Base-by-base conservation (phyloP, 2,888 invertebrate species). In the Alloscopus bannaensis region DNA sequence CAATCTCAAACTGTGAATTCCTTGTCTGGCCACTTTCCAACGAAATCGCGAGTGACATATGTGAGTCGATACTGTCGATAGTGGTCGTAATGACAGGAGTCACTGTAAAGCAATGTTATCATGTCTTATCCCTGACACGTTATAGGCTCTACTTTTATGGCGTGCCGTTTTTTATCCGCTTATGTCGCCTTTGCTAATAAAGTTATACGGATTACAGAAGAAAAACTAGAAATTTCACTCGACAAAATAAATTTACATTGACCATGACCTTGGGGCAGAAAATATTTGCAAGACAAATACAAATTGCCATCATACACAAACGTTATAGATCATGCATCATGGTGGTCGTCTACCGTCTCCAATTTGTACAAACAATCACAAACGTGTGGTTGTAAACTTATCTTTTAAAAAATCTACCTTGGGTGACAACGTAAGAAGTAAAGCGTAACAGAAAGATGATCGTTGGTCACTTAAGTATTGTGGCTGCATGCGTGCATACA, bases 211-310 rank as follows among this genome's bases (percentile, higher is more conserved):
- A 31, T 11, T n/a, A n/a, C n/a, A n/a, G n/a, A n/a, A n/a, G n/a
- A n/a, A 18, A 28, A 42, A 62, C 62, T 42, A 22, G 62, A 62
- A 62, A 69, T 62, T 76, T 76, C 70, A 78, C 70, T 70, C 42
- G 70, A 47, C 77, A 70, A 70, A 64, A 70, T 78, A 70, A 70
- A 70, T 78, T 70, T 78, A 59, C 77, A 70, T 70, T 78, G 77
- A 70, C 77, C 77, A 78, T 78, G 77, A 70, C 77, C 77, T 78
- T 78, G 70, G 64, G 62, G 62, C 62, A 55, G 26, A 64, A 52
- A 68, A 28, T 45, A 50, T 76, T 76, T 68, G 60, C 60, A 68
- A 77, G 69, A 77, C 77, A 78, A 78, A 78, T 64, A 76, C 62
- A 70, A 69, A 78, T 65, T 69, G 57, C 45, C 28, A 60, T 36